phyloP scores from a whole-genome alignment of 2,797 vertebrate genomes.

The Pseudomugil gertrudae region DNA sequence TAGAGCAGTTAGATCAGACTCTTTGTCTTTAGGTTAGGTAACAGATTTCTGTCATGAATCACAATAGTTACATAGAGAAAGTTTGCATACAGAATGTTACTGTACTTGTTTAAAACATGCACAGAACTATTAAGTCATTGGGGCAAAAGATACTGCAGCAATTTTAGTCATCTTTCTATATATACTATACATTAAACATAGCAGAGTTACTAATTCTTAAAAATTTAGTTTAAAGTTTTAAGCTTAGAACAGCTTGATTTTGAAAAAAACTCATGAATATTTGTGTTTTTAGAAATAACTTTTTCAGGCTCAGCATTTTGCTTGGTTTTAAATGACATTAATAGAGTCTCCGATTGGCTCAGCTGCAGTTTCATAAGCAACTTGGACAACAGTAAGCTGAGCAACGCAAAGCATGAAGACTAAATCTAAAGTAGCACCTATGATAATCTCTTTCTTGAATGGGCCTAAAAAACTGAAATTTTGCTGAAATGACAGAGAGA shows the following conservation, averaged over 20 bases:
- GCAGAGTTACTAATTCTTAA: conserved; percentile 51
- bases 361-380: conserved; percentile 50
- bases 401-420: conserved; percentile 32
- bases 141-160: background rate
- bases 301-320: conserved; percentile 34
- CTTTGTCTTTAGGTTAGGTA: conserved; percentile 26
- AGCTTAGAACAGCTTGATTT: conserved; percentile 34
- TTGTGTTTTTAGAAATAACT: conserved; percentile 38
- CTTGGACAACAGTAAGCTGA: conserved; percentile 30
- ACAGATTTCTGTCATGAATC: conserved; percentile 20
- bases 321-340: conserved; percentile 27
- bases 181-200: conserved; percentile 46
- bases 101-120: background rate
- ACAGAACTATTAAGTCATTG: background rate
- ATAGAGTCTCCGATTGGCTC: conserved; percentile 37
- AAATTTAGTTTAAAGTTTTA: conserved; percentile 59
- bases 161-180: conserved; percentile 35
- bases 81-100: background rate
- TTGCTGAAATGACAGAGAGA: conserved; percentile 83
- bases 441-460: conserved; percentile 74
- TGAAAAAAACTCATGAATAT: conserved; percentile 23
- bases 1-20: conserved; percentile 45
- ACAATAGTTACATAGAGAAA: background rate
- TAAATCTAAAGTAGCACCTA: conserved; percentile 55
- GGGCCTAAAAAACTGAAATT: conserved; percentile 74